Percentiles rank a stretch among this genome's conserved stretches.
Conservation (phyloP, 2,797 vertebrate species). For the Mus spretus region DNA sequence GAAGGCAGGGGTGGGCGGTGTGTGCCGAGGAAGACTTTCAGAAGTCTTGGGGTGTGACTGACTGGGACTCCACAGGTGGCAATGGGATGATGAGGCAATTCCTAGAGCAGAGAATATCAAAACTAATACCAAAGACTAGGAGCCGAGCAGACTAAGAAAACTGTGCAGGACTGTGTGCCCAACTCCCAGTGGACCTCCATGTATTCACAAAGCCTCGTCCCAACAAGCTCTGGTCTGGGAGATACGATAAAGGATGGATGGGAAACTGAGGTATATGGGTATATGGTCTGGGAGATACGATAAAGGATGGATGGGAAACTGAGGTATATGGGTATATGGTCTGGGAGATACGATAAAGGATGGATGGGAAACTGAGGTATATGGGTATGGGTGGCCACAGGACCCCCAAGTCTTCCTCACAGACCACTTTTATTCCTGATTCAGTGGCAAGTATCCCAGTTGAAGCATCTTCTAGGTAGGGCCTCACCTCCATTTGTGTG, state of each 20-base stretch:
- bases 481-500: not conserved
- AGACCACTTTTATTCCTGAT: not conserved
- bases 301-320: no score
- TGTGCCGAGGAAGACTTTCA: not conserved
- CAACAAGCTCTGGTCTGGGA: not conserved
- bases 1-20: not conserved
- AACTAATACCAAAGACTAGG: not conserved
- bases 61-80: not conserved
- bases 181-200: no score
- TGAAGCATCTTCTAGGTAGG: not conserved
- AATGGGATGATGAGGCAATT: no score
- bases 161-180: not conserved
- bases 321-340: not conserved
- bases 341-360: fast-evolving
- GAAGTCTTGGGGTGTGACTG: not conserved
- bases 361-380: no score
- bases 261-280: not conserved
- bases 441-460: not conserved
- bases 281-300: no score
- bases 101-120: not conserved
- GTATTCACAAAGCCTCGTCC: not conserved
- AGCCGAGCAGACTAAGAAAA: not conserved
- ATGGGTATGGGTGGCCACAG: not conserved
- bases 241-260: fast-evolving
- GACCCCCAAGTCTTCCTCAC: not conserved